Evolutionary conservation across 2,113 vertebrate species (phyloP).

Genomic region (Toxotes jaculatrix): DNA sequence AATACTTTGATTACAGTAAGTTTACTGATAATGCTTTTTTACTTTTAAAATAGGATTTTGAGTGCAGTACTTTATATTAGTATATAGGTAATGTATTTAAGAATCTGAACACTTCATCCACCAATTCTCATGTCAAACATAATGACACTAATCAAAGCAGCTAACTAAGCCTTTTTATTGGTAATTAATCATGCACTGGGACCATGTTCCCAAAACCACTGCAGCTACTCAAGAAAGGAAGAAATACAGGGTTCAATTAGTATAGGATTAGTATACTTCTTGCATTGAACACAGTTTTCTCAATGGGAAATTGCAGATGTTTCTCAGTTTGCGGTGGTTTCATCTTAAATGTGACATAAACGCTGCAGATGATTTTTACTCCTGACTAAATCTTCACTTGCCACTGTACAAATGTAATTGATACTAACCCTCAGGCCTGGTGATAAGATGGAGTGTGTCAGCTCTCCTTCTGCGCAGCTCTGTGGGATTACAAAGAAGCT

Average conservation of each 20-base stretch:
- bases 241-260: not conserved
- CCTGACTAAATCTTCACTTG: not conserved
- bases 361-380: not conserved
- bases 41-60: not conserved
- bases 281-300: not conserved
- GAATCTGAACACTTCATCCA: not conserved
- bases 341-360: not conserved
- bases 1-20: too few species aligned
- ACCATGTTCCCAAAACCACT: not conserved
- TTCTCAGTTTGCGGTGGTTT: not conserved
- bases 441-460: not conserved
- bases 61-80: not conserved
- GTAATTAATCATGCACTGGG: too few species aligned
- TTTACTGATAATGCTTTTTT: too few species aligned
- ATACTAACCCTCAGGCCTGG: not conserved
- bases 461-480: not conserved
- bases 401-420: not conserved
- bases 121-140: not conserved
- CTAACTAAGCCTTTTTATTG: too few species aligned
- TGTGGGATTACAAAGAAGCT: not conserved
- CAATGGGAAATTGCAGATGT: not conserved
- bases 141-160: too few species aligned
- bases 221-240: not conserved
- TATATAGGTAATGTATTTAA: not conserved
- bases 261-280: not conserved